Percentiles rank a stretch among this genome's conserved stretches.
Conservation (phyloP, 2,113 vertebrate genomes). For the Falco punctatus region DNA sequence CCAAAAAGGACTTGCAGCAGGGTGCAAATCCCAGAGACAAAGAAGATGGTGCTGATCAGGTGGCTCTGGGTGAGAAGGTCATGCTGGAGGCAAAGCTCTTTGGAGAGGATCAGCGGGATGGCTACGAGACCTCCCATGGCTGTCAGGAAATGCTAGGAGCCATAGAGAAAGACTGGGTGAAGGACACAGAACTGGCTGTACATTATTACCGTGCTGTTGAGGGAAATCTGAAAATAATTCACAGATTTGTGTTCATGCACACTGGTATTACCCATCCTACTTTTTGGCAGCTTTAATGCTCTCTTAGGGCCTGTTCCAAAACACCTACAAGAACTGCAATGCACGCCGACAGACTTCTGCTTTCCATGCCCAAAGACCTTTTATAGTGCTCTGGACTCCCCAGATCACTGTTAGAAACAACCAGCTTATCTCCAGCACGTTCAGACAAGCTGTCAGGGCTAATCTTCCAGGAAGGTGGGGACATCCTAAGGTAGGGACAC, state of each 20-base stretch:
- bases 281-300: background rate
- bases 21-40: conserved; percentile 93
- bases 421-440: background rate
- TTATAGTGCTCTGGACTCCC: background rate
- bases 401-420: background rate
- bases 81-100: conserved; percentile 89
- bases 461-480: background rate
- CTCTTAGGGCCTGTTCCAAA: background rate
- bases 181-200: background rate
- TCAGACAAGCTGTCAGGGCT: background rate
- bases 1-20: conserved; percentile 93
- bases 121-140: conserved; percentile 91
- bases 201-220: background rate
- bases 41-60: conserved; percentile 96
- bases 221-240: background rate
- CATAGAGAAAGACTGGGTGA: background rate
- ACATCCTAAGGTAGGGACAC: background rate
- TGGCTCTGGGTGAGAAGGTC: conserved; percentile 93
- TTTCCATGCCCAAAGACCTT: background rate
- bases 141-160: conserved; percentile 89
- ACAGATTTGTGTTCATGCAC: background rate
- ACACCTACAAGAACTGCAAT: background rate
- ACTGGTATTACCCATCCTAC: background rate
- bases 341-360: background rate
- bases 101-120: conserved; percentile 90